Evolutionary conservation across 2,888 invertebrate genomes (phyloP).

Genomic region (Hemithea aestivaria): DNA sequence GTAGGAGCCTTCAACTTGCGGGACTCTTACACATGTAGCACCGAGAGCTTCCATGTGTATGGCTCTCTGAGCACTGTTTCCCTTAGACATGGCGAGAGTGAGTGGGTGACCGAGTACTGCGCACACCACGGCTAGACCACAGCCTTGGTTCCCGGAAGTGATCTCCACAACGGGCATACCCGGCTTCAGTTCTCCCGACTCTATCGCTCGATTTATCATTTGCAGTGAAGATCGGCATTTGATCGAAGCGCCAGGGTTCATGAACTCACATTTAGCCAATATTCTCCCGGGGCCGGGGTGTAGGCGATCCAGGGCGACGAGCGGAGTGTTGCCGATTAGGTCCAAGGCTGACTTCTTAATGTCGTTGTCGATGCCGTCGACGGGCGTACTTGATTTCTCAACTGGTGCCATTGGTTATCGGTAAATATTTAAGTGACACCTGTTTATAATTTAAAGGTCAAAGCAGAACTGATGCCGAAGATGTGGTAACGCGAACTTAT

Average conservation of each 20-base stretch:
- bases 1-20: constrained; percentile 67
- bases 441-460: not conserved
- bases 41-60: constrained; percentile 71
- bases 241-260: constrained; percentile 69
- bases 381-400: constrained; percentile 15
- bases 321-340: constrained; percentile 66
- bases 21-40: constrained; percentile 58
- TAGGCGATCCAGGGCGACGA: constrained; percentile 65
- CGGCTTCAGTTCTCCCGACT: constrained; percentile 51
- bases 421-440: not conserved
- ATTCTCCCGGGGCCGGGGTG: constrained; percentile 64
- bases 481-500: not conserved
- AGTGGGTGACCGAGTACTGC: constrained; percentile 63
- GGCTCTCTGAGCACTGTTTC: constrained; percentile 65
- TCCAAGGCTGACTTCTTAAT: constrained; percentile 66
- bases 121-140: constrained; percentile 68
- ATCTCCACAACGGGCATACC: constrained; percentile 60
- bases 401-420: not conserved
- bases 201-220: constrained; percentile 56
- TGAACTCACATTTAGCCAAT: constrained; percentile 69
- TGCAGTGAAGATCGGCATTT: constrained; percentile 64
- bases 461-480: not conserved
- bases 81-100: constrained; percentile 66
- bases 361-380: constrained; percentile 43
- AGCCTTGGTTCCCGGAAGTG: constrained; percentile 70